A percentile compares a stretch with the other conserved stretches of the same genome.
These are phyloP conservation scores for Orchesella cincta DNA, from an alignment of 1,140 invertebrate genomes.

Conservation along the genomic window DNA sequence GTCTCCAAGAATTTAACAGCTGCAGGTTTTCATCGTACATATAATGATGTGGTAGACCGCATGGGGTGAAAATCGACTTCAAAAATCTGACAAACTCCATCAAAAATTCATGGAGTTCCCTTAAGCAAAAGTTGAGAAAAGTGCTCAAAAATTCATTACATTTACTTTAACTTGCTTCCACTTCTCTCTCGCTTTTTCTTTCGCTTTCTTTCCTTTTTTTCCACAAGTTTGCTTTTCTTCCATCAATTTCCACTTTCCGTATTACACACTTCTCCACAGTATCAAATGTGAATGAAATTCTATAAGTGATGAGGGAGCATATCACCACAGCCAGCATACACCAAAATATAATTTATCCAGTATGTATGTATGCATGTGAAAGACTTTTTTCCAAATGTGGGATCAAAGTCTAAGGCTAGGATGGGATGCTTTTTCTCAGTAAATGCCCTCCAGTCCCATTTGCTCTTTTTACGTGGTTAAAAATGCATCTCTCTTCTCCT, in stretches of 20 bases:
- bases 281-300: too few relatives aligned
- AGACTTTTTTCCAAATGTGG: not conserved
- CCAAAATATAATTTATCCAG: too few relatives aligned
- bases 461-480: conserved; percentile 7
- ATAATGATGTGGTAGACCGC: conserved; percentile 25
- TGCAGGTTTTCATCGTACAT: not conserved
- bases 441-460: conserved; percentile 26
- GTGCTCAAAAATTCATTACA: conserved; percentile 26
- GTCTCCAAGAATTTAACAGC: conserved; percentile 22
- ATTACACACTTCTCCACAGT: not conserved
- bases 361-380: too few relatives aligned
- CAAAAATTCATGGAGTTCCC: conserved; percentile 27
- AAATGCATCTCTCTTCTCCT: conserved; percentile 19
- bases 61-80: conserved; percentile 28
- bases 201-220: not conserved
- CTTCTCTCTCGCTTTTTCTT: not conserved
- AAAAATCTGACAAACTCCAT: conserved; percentile 30
- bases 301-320: too few relatives aligned
- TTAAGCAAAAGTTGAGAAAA: conserved; percentile 25
- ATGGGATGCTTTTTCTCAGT: not conserved
- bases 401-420: conserved; percentile 8
- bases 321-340: too few relatives aligned
- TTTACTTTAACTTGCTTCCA: conserved; percentile 27
- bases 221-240: conserved; percentile 23
- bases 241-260: conserved; percentile 1